phyloP scores from a whole-genome alignment of 2,797 vertebrate genomes.

The Erpetoichthys calabaricus region DNA sequence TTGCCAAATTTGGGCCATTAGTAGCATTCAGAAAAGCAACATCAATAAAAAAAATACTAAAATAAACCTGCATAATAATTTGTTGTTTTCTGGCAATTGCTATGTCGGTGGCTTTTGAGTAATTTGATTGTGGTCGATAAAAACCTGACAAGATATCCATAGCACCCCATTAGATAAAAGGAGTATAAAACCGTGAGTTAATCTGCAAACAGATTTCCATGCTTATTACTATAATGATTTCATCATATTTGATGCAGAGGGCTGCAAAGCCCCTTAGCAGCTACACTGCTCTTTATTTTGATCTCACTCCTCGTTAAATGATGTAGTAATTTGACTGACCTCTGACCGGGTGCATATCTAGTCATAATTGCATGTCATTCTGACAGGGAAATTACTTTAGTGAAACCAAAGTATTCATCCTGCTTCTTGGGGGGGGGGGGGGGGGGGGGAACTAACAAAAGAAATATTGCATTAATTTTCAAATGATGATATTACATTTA shows the following conservation, averaged over 20 bases:
- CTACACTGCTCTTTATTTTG: slow-evolving; percentile 62
- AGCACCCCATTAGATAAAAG: slow-evolving; percentile 73
- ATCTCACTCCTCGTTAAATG: slow-evolving; percentile 79
- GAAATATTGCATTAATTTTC: slow-evolving; percentile 98
- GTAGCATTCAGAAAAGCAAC: slow-evolving; percentile 4
- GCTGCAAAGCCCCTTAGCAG: slow-evolving; percentile 60
- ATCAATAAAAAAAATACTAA: slow-evolving; percentile 1
- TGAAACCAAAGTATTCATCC: slow-evolving; percentile 55
- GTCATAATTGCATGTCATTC: slow-evolving; percentile 89
- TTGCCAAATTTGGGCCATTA: background rate
- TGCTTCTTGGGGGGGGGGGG: slow-evolving; percentile 33
- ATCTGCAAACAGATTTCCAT: slow-evolving; percentile 96
- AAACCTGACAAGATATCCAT: slow-evolving; percentile 64
- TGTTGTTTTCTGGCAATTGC: slow-evolving; percentile 47
- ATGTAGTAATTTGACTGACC: slow-evolving; percentile 93
- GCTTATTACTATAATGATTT: slow-evolving; percentile 98
- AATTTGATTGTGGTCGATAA: slow-evolving; percentile 71
- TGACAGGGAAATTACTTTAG: slow-evolving; percentile 63
- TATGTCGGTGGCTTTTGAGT: slow-evolving; percentile 51
- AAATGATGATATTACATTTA: slow-evolving; percentile 98
- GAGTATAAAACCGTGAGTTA: slow-evolving; percentile 63
- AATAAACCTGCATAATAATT: slow-evolving; percentile 35
- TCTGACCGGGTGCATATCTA: slow-evolving; percentile 74
- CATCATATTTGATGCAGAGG: slow-evolving; percentile 81
- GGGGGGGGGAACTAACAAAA: slow-evolving; percentile 93